Percentiles rank a stretch among this genome's conserved stretches.
Evolutionary conservation across 1,140 invertebrate genomes (phyloP).

Genomic region (Pollicipes pollicipes): DNA sequence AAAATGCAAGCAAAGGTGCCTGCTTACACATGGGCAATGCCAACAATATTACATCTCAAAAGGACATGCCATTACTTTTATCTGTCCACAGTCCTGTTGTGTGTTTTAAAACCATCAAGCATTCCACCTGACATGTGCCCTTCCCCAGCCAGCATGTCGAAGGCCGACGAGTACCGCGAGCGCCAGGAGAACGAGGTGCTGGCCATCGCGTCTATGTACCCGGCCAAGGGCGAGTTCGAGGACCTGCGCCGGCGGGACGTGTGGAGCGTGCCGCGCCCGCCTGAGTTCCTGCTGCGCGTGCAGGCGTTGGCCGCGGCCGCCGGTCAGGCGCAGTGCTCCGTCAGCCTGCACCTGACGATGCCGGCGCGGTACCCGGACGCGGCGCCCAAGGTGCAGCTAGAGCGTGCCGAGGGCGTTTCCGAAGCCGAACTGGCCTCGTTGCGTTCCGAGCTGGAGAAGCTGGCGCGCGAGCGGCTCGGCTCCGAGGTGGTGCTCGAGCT

Average conservation of each 20-base stretch:
- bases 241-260: slow-evolving; percentile 16
- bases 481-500: not conserved
- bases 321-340: not conserved
- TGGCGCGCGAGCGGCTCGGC: not conserved
- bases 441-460: not conserved
- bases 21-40: too few relatives aligned
- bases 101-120: too few relatives aligned
- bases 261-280: slow-evolving; percentile 16
- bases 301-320: not conserved
- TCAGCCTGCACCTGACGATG: not conserved
- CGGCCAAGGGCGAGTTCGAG: slow-evolving; percentile 11
- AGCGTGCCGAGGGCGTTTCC: not conserved
- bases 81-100: too few relatives aligned
- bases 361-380: not conserved
- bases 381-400: not conserved
- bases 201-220: not conserved
- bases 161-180: not conserved
- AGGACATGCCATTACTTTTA: too few relatives aligned
- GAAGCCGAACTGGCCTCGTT: not conserved
- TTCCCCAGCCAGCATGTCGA: too few relatives aligned
- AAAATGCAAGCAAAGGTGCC: too few relatives aligned
- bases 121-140: too few relatives aligned
- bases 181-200: not conserved
- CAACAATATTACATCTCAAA: too few relatives aligned
- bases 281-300: slow-evolving; percentile 13